These are phyloP conservation scores for Epinotia bilunana DNA, from an alignment of 2,888 invertebrate species.

Conservation along the genomic window DNA sequence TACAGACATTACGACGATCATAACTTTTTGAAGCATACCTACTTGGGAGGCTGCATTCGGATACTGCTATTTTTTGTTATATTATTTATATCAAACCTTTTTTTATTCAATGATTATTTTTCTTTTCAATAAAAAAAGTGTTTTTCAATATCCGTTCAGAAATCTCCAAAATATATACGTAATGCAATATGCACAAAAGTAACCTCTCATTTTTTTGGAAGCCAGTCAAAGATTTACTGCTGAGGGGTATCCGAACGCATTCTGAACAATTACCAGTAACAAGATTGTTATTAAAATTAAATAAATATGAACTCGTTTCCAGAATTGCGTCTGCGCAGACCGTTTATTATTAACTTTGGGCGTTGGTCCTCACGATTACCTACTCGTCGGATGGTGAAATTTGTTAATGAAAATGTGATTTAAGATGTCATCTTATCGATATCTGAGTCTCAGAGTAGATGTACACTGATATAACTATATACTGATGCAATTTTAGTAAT, in stretches of 20 bases:
- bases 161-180: too few species aligned
- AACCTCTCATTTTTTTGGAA: background rate
- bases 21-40: slow-evolving; percentile 46
- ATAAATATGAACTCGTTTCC: slow-evolving; percentile 49
- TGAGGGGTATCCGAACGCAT: slow-evolving; percentile 30
- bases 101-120: background rate
- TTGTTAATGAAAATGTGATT: slow-evolving; percentile 8
- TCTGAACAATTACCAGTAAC: slow-evolving; percentile 44
- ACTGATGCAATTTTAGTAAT: too few species aligned
- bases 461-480: too few species aligned
- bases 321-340: slow-evolving; percentile 47
- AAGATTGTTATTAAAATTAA: slow-evolving; percentile 53
- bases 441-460: too few species aligned
- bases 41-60: slow-evolving; percentile 14
- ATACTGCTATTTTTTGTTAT: background rate
- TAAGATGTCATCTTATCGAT: too few species aligned
- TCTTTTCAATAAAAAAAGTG: background rate
- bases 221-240: background rate
- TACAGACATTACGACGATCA: slow-evolving; percentile 59
- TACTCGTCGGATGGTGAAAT: slow-evolving; percentile 46
- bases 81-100: background rate
- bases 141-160: background rate
- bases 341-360: slow-evolving; percentile 47
- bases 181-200: background rate
- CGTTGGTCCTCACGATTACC: slow-evolving; percentile 45